These are phyloP conservation scores for Pollenia amentaria DNA, from an alignment of 2,888 invertebrate genomes.

Conservation along the genomic window DNA sequence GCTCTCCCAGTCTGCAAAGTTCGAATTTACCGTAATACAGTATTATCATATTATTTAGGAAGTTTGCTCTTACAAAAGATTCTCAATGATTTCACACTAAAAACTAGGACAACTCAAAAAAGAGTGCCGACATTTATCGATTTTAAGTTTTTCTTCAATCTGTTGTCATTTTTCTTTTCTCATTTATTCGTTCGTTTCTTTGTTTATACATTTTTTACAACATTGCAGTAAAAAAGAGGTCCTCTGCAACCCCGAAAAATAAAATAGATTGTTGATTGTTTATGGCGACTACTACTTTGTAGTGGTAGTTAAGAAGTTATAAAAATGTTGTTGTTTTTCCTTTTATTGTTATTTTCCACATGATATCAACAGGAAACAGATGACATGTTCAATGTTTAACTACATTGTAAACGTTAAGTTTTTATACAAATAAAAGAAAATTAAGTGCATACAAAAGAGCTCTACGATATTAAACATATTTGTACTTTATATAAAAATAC, in stretches of 20 bases:
- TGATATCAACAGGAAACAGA: constrained; percentile 74
- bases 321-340: constrained; percentile 44
- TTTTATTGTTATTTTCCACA: constrained; percentile 63
- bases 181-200: not conserved
- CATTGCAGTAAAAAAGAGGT: constrained; percentile 36
- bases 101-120: constrained; percentile 71
- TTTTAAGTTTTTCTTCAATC: constrained; percentile 47
- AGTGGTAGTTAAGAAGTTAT: constrained; percentile 42
- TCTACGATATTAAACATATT: constrained; percentile 63
- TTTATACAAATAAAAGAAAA: not conserved
- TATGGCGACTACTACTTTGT: constrained; percentile 30
- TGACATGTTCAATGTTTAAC: constrained; percentile 72
- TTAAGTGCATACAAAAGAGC: constrained; percentile 65
- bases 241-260: constrained; percentile 44
- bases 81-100: constrained; percentile 31
- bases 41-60: constrained; percentile 19
- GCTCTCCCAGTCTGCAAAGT: constrained; percentile 40
- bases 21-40: constrained; percentile 53
- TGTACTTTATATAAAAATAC: not conserved
- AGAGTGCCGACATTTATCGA: constrained; percentile 67
- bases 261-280: constrained; percentile 68
- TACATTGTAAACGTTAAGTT: constrained; percentile 34
- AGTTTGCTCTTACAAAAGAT: constrained; percentile 7
- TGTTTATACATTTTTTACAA: constrained; percentile 31
- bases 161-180: constrained; percentile 22